Evolutionary conservation across 2,113 vertebrate species (phyloP), one percentile per base, ranked within the genome.

Genomic region (Tenrec ecaudatus): DNA sequence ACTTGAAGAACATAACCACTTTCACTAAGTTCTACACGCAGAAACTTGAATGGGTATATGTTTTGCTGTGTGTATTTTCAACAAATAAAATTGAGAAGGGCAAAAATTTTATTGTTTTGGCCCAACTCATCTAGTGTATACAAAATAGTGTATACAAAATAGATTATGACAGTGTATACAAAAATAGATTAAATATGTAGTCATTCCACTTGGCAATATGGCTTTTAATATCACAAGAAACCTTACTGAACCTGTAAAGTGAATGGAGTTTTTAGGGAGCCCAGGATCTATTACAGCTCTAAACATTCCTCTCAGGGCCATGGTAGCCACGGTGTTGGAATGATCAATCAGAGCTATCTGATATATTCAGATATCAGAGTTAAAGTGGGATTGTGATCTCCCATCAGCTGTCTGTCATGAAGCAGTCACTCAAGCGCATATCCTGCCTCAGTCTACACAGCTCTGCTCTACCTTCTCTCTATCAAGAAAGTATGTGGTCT

Each of bases 341-440:
- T 23, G 20, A 6, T 71, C 7, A 0, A 2, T 82, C 29, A 31
- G 47, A 11, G 9, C 15, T 23, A 0, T 2, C n/a, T n/a, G n/a
- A n/a, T n/a, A n/a, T n/a, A n/a, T n/a, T n/a, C n/a, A n/a, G 31
- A 19, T 25, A 57, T 4, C 0, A 0, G 29, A 3, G 8, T 40
- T 16, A 57, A 38, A 2, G 2, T 31, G 10, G 27, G 17, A 33
- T 43, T 4, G 20, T 27, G 36, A 4, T 33, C 68, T 53, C 57
- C 64, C 9, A 10, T 3, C 25, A 7, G 31, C 82, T 80, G 57
- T 23, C 68, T 2, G 8, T 16, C 38, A 53, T 10, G 47, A 53
- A 10, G 47, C 47, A 53, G 9, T 53, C 47, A 53, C 47, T 53
- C 47, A 53, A 12, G 47, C 11, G 6, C 40, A 40, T 7, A 40